Base-by-base conservation (phyloP, 2,113 vertebrate species). In the Varanus salvator region DNA sequence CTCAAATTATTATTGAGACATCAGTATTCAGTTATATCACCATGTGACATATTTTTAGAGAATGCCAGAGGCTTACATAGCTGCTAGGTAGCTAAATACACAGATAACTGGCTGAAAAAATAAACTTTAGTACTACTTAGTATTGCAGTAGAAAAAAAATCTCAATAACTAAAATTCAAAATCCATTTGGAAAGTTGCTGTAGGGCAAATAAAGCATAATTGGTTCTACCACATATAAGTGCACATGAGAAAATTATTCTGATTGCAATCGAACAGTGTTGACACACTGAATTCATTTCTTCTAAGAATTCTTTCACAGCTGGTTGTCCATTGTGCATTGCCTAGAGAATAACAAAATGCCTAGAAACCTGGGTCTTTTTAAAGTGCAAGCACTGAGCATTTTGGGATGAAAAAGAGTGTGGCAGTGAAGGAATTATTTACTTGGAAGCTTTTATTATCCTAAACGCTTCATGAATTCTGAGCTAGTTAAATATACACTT, bases 381-480 rank as follows among this genome's bases (percentile, higher is more conserved):
- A 89, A 91, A 95, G 68, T 80, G 76, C 57, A 92, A 50, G 11
- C 77, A 85, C 4, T 91, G 12, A 92, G 75, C 80, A 95, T 90
- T 93, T 94, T 89, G 2, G 1, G 75, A 93, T 90, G 69, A 54
- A 92, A 95, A 94, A 91, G 14, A 86, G 93, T 71, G 86, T 77
- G 92, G 31, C 91, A 92, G 72, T 90, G 50, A 95, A 95, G 87
- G 71, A 91, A 91, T 94, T 94, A 94, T 72, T 95, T 90, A 93
- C 86, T 93, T 76, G 71, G 80, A 96, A 94, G 85, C 66, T 93
- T 95, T 95, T 94, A 95, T 85, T 89, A 87, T 95, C 86, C 78
- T 94, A 92, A 95, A 90, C 1, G 57, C 48, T 93, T 89, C 68
- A 87, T 88, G 72, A 96, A 96, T 93, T 93, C 84, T 87, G 71